These are phyloP conservation scores for Drosophila neocordata DNA, from an alignment of 1,140 invertebrate species.

Conservation along the genomic window DNA sequence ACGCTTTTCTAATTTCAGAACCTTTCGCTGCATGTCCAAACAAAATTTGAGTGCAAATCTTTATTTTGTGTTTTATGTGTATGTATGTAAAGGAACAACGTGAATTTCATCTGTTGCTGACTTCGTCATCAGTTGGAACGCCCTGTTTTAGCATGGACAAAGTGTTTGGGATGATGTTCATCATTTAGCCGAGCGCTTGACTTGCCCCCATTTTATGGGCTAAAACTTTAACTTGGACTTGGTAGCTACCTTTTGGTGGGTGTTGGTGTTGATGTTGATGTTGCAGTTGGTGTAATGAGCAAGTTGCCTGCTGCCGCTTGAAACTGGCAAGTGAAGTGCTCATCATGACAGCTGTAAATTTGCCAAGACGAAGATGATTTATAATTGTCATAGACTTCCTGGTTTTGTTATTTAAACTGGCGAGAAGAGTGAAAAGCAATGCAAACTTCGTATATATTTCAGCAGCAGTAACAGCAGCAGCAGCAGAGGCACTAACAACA, in stretches of 20 bases:
- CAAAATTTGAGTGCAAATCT: constrained; percentile 66
- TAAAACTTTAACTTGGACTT: constrained; percentile 17
- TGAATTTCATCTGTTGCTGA: constrained; percentile 54
- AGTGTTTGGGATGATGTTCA: constrained; percentile 31
- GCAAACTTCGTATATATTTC: constrained; percentile 61
- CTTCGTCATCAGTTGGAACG: constrained; percentile 53
- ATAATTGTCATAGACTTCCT: constrained; percentile 79
- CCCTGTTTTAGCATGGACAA: constrained; percentile 39
- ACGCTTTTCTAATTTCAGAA: constrained; percentile 81
- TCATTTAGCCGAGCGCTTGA: constrained; percentile 47
- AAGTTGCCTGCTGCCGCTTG: constrained; percentile 41
- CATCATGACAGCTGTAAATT: constrained; percentile 75
- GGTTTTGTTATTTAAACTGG: constrained; percentile 60
- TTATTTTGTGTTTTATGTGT: constrained; percentile 56
- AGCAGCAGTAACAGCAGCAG: constrained; percentile 30
- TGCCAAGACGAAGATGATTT: constrained; percentile 72
- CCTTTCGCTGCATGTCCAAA: constrained; percentile 75
- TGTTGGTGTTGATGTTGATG: constrained; percentile 37
- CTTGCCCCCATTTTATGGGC: constrained; percentile 54
- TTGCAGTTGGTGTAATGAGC: constrained; percentile 63
- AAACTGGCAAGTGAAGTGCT: constrained; percentile 68
- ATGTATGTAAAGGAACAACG: constrained; percentile 26
- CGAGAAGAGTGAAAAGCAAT: constrained; percentile 53
- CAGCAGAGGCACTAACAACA: not conserved
- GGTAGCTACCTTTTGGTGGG: constrained; percentile 14